Conservation (phyloP, 2,113 vertebrate genomes). For the Megalops atlanticus region DNA sequence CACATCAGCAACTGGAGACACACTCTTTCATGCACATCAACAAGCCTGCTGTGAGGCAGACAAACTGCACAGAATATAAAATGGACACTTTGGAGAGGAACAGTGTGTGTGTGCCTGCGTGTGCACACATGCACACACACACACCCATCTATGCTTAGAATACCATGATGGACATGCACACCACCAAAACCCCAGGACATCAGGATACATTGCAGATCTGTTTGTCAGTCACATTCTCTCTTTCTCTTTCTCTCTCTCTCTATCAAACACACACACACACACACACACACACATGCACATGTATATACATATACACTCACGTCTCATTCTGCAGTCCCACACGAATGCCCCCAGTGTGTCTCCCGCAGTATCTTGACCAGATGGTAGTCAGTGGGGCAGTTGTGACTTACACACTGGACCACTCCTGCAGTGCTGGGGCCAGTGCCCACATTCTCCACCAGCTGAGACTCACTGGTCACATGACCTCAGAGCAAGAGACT, state of each 20-base stretch:
- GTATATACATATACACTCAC: not conserved
- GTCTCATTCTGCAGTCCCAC: conserved; percentile 23
- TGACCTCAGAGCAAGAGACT: conserved; percentile 59
- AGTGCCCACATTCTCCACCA: conserved; percentile 36
- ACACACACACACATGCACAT: not conserved
- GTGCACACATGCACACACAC: not conserved
- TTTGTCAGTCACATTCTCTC: no score
- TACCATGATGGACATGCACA: not conserved
- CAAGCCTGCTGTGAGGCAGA: not conserved
- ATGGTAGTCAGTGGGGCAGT: conserved; percentile 28
- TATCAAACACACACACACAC: no score
- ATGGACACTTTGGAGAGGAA: conserved; percentile 2
- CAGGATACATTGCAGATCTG: not conserved
- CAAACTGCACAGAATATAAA: not conserved
- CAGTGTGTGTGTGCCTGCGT: no score
- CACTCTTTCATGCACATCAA: conserved; percentile 16
- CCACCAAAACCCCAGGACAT: not conserved
- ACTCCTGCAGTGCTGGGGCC: conserved; percentile 36
- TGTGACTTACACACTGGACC: conserved; percentile 43
- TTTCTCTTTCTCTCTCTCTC: no score
- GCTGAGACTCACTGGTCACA: conserved; percentile 48
- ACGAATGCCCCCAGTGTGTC: conserved; percentile 28
- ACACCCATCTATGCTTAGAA: conserved; percentile 3
- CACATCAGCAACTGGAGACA: conserved; percentile 36
- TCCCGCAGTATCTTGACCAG: conserved; percentile 18